Evolutionary conservation across 2,888 invertebrate species (phyloP).

Genomic region (Amaurobius ferox): DNA sequence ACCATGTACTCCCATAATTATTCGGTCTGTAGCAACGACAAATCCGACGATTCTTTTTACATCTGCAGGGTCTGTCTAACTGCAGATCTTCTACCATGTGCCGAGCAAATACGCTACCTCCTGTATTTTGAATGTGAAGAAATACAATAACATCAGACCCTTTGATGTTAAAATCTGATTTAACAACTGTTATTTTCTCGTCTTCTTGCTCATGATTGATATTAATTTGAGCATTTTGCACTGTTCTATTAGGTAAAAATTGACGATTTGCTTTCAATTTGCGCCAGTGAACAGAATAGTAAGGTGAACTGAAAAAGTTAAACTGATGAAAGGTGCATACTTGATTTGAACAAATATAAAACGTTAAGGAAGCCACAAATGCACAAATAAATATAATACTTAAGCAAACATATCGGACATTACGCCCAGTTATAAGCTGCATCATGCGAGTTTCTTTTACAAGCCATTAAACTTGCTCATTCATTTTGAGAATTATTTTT

Average conservation of each 20-base stretch:
- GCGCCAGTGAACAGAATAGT: conserved; percentile 28
- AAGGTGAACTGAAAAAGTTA: conserved; percentile 8
- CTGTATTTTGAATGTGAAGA: conserved; percentile 99
- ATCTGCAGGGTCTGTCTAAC: conserved; percentile 93
- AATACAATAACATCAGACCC: conserved; percentile 93
- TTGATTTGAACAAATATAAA: conserved; percentile 57
- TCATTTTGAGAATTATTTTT: too few species aligned
- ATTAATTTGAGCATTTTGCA: background rate
- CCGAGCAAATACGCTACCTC: conserved; percentile 96
- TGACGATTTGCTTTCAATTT: conserved; percentile 47
- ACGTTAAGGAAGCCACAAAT: conserved; percentile 39
- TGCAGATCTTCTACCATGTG: conserved; percentile 97
- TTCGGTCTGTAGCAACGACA: conserved; percentile 72
- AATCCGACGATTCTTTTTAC: conserved; percentile 80
- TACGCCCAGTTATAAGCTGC: conserved; percentile 36
- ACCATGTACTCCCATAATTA: conserved; percentile 81
- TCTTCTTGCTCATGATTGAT: background rate
- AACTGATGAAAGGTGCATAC: conserved; percentile 30
- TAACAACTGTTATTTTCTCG: conserved; percentile 15
- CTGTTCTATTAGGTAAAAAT: conserved; percentile 38
- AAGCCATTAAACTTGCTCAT: too few species aligned
- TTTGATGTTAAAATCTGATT: conserved; percentile 56
- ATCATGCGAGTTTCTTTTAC: background rate
- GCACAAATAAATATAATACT: conserved; percentile 31
- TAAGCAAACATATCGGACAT: conserved; percentile 28